Evolutionary conservation across 2,888 invertebrate genomes (phyloP).

Genomic region (Eilema caniola): DNA sequence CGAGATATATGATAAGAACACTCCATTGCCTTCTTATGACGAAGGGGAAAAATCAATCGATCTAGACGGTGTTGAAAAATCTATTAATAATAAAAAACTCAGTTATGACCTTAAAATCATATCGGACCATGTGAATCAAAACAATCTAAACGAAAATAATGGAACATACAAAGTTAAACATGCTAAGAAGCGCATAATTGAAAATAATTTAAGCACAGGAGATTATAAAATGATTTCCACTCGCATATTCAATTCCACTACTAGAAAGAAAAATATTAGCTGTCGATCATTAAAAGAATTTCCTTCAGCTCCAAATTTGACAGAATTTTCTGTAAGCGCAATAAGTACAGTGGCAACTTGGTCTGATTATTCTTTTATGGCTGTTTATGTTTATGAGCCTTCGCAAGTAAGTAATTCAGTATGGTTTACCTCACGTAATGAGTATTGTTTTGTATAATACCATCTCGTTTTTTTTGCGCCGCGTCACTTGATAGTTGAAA

Average conservation of each 20-base stretch:
- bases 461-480: neutral
- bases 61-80: conserved; percentile 22
- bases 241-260: neutral
- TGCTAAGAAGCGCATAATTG: conserved; percentile 61
- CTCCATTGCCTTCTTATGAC: conserved; percentile 41
- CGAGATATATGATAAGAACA: conserved; percentile 74
- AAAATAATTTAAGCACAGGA: conserved; percentile 25
- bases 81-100: conserved; percentile 33
- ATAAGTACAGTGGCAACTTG: conserved; percentile 50
- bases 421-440: neutral
- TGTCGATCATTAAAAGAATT: neutral
- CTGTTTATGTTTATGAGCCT: conserved; percentile 76
- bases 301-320: neutral
- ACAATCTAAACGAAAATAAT: conserved; percentile 44
- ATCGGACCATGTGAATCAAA: conserved; percentile 58
- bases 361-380: conserved; percentile 72
- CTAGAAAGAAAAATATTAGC: conserved; percentile 1
- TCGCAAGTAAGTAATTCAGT: conserved; percentile 60
- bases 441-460: neutral
- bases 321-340: conserved; percentile 10
- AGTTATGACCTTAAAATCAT: conserved; percentile 43
- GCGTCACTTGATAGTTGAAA: neutral
- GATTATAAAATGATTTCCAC: neutral
- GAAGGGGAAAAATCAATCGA: conserved; percentile 32
- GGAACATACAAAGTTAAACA: conserved; percentile 52